These are phyloP conservation scores for Potamilus streckersoni DNA, from an alignment of 1,140 invertebrate genomes.

Conservation along the genomic window DNA sequence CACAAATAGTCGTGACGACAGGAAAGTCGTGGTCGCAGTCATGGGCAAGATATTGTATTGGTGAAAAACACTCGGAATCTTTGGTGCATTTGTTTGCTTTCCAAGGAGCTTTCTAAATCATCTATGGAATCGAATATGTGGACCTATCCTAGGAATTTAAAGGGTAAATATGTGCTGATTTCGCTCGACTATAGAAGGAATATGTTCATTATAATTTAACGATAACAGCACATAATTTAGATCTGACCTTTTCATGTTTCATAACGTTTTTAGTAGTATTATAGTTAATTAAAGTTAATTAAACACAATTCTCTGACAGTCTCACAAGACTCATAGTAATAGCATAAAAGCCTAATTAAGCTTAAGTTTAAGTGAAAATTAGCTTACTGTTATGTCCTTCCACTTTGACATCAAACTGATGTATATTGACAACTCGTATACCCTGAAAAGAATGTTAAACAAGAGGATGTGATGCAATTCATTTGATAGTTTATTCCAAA, in stretches of 20 bases:
- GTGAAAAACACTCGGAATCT: conserved; percentile 15
- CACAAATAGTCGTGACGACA: conserved; percentile 14
- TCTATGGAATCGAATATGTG: conserved; percentile 22
- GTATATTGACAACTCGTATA: conserved; percentile 23
- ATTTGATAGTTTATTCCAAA: too few species aligned
- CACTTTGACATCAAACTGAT: conserved; percentile 26
- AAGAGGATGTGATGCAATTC: neutral
- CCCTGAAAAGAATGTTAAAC: conserved; percentile 15
- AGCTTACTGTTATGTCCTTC: conserved; percentile 8
- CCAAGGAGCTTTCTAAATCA: neutral
- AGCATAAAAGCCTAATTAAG: too few species aligned
- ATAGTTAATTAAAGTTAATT: too few species aligned
- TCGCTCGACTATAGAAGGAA: too few species aligned
- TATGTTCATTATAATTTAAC: too few species aligned
- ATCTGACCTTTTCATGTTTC: too few species aligned
- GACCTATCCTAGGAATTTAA: conserved; percentile 7
- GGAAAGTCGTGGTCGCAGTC: neutral
- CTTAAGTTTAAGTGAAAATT: too few species aligned
- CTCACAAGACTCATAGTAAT: too few species aligned
- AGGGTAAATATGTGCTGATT: neutral
- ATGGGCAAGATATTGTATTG: neutral
- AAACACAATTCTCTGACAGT: too few species aligned
- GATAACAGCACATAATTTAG: too few species aligned
- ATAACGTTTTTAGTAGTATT: too few species aligned
- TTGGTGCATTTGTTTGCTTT: conserved; percentile 9